Conservation (phyloP, 1,140 invertebrate genomes). For the Callitettix versicolor region DNA sequence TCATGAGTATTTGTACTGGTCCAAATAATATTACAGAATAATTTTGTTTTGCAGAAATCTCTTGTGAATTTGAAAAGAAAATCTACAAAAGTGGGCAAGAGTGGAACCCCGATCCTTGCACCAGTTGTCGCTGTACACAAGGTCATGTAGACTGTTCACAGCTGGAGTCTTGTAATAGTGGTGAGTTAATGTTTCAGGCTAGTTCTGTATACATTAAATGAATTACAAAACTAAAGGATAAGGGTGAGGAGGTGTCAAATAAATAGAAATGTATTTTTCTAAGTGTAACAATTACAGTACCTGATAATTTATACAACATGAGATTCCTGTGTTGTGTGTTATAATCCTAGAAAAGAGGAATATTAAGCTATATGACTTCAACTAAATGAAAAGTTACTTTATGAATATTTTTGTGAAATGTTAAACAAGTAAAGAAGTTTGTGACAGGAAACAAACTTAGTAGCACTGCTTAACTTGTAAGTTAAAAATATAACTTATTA, state of each 20-base stretch:
- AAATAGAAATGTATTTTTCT: constrained; percentile 14
- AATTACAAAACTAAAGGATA: constrained; percentile 16
- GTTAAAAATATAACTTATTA: not conserved
- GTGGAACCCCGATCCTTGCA: constrained; percentile 52
- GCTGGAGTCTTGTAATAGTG: constrained; percentile 28
- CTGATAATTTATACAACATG: not conserved
- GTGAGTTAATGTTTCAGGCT: constrained; percentile 15
- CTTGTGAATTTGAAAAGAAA: constrained; percentile 39
- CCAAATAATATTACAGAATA: too few relatives aligned
- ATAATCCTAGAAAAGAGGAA: not conserved
- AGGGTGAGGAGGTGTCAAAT: not conserved
- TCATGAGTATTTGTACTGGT: too few relatives aligned
- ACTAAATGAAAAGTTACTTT: too few relatives aligned
- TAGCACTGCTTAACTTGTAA: too few relatives aligned
- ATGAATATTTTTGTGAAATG: too few relatives aligned
- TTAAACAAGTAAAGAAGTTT: too few relatives aligned
- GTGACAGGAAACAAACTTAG: too few relatives aligned
- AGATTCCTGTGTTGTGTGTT: not conserved
- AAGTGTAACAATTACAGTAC: not conserved
- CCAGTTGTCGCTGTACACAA: constrained; percentile 45
- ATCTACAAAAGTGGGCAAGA: constrained; percentile 47
- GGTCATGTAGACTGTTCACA: constrained; percentile 45
- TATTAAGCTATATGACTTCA: not conserved
- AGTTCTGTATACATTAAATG: constrained; percentile 25
- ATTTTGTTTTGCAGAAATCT: not conserved